These are phyloP conservation scores for Lepidochitona cinerea DNA, from an alignment of 2,888 invertebrate species.

Conservation along the genomic window DNA sequence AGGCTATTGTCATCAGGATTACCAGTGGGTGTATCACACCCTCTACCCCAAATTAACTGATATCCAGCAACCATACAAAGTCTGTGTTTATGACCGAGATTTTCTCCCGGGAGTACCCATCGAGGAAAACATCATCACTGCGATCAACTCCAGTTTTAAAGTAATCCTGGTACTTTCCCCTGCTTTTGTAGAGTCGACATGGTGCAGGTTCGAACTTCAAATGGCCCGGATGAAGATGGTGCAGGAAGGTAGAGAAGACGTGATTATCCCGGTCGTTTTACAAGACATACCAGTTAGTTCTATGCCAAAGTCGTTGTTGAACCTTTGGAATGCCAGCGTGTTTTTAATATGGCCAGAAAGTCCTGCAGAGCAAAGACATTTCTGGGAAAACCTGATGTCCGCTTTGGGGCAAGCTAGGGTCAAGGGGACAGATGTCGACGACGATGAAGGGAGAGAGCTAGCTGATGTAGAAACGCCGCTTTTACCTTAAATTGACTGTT, in stretches of 20 bases:
- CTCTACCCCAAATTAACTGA: not conserved
- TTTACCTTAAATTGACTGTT: no score
- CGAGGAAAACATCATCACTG: not conserved
- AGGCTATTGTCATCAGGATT: not conserved
- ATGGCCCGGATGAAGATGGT: not conserved
- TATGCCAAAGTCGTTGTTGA: not conserved
- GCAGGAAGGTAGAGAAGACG: not conserved
- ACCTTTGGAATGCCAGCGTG: not conserved
- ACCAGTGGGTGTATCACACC: not conserved
- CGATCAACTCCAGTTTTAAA: not conserved
- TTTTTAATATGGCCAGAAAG: not conserved
- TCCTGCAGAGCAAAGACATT: not conserved
- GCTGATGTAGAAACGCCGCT: no score
- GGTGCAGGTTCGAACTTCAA: not conserved
- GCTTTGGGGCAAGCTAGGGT: no score
- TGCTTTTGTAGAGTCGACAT: not conserved
- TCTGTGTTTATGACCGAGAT: not conserved
- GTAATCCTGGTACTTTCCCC: not conserved
- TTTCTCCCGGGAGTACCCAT: not conserved
- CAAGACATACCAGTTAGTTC: not conserved
- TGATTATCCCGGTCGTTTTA: not conserved
- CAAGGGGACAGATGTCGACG: no score
- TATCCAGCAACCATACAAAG: not conserved
- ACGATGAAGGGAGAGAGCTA: no score
- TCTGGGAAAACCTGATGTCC: not conserved